Conservation (phyloP, 2,797 vertebrate species). For the Cirrhinus mrigala region DNA sequence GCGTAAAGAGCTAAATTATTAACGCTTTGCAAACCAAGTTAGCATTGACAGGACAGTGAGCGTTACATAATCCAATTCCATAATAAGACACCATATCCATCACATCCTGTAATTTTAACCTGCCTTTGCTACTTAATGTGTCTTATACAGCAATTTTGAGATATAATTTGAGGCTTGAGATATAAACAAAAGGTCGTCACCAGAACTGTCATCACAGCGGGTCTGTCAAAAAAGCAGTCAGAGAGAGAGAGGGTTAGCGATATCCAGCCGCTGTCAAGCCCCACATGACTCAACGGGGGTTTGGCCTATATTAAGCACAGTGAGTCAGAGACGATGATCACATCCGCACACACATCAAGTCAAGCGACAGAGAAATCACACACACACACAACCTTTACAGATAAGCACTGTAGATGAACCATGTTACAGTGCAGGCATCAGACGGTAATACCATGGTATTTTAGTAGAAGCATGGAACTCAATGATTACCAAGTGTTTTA, state of each 20-base stretch:
- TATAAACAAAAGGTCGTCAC: neutral
- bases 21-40: neutral
- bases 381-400: neutral
- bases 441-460: neutral
- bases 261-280: slow-evolving; percentile 2
- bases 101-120: neutral
- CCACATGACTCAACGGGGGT: slow-evolving; percentile 41
- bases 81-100: neutral
- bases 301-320: slow-evolving; percentile 46
- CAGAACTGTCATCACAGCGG: slow-evolving; percentile 7
- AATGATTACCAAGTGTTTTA: neutral
- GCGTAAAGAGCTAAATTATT: neutral
- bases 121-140: neutral
- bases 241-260: slow-evolving; percentile 13
- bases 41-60: neutral
- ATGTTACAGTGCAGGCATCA: neutral
- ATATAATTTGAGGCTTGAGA: neutral
- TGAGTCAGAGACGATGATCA: slow-evolving; percentile 36
- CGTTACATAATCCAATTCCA: neutral
- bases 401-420: neutral
- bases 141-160: neutral
- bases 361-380: slow-evolving; percentile 12
- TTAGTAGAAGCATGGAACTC: neutral
- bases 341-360: slow-evolving; percentile 1
- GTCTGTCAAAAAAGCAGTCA: slow-evolving; percentile 1